A percentile compares a stretch with the other conserved stretches of the same genome.
phyloP scores from a whole-genome alignment of 2,797 vertebrate species.

The Sciaenops ocellatus region DNA sequence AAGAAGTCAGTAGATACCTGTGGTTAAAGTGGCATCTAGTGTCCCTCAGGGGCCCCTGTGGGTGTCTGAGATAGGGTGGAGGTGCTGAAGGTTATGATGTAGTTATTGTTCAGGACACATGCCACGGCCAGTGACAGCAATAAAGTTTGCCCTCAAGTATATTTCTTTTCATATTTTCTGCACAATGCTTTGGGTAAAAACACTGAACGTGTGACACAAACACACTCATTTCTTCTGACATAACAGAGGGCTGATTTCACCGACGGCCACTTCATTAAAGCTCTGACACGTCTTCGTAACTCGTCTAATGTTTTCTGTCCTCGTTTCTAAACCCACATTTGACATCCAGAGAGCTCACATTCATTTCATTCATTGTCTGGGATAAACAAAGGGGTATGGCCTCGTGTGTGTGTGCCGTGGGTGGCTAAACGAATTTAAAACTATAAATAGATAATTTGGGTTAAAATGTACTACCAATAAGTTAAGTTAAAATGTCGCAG shows the following conservation, averaged over 20 bases:
- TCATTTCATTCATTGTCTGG: no score
- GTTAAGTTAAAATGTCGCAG: no score
- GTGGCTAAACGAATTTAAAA: no score
- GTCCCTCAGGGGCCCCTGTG: conserved; percentile 50
- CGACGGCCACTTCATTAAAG: not conserved
- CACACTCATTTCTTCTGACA: not conserved
- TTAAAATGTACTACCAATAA: no score
- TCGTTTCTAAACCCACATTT: no score
- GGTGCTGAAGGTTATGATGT: not conserved
- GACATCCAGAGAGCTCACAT: no score
- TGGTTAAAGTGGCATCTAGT: conserved; percentile 60
- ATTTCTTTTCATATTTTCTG: conserved; percentile 21
- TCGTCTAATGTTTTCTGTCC: not conserved
- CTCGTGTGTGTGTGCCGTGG: no score
- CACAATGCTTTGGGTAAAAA: not conserved
- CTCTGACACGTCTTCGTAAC: not conserved
- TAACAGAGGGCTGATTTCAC: not conserved
- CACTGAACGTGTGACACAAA: not conserved
- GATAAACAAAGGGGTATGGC: no score
- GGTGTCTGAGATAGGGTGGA: conserved; percentile 29
- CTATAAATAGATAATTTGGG: no score
- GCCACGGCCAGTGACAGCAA: conserved; percentile 14
- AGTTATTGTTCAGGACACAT: conserved; percentile 19
- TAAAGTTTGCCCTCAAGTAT: conserved; percentile 6
- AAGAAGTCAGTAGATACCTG: conserved; percentile 55